A percentile compares a stretch with the other conserved stretches of the same genome.
Evolutionary conservation across 2,797 vertebrate species (phyloP).

Genomic region (Gobio occitaniae): DNA sequence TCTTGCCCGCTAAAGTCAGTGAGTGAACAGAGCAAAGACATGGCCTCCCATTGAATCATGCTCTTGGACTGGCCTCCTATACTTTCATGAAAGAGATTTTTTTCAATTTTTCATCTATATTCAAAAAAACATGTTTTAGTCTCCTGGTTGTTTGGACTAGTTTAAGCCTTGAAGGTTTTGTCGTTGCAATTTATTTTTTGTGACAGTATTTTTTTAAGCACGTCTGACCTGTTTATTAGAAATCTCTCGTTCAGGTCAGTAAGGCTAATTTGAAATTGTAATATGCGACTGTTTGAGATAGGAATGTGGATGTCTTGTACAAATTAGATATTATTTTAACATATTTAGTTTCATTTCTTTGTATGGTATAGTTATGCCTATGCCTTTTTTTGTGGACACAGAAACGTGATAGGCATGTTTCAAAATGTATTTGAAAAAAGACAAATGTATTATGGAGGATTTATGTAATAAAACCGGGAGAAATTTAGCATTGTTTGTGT

Average conservation of each 20-base stretch:
- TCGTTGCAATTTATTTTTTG: background rate
- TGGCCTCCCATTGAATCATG: background rate
- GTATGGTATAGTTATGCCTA: background rate
- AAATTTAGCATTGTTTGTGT: background rate
- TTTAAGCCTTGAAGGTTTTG: background rate
- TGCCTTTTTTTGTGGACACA: constrained; percentile 54
- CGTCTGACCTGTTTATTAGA: constrained; percentile 63
- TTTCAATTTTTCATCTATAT: background rate
- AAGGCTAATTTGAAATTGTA: background rate
- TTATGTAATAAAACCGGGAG: background rate
- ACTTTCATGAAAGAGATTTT: background rate
- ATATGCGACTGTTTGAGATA: background rate
- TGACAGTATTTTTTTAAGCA: background rate
- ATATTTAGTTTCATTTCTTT: background rate
- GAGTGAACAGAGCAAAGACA: constrained; percentile 1
- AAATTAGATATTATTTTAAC: background rate
- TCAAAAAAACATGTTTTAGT: background rate
- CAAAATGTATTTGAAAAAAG: constrained; percentile 79
- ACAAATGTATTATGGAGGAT: constrained; percentile 71
- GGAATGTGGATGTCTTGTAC: background rate
- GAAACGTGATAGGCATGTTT: constrained; percentile 77
- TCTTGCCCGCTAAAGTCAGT: constrained; percentile 27
- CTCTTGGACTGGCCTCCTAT: background rate
- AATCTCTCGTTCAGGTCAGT: constrained; percentile 68
- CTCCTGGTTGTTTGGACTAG: background rate